Evolutionary conservation across 2,888 invertebrate species (phyloP).

Genomic region (Drosophila eohydei): DNA sequence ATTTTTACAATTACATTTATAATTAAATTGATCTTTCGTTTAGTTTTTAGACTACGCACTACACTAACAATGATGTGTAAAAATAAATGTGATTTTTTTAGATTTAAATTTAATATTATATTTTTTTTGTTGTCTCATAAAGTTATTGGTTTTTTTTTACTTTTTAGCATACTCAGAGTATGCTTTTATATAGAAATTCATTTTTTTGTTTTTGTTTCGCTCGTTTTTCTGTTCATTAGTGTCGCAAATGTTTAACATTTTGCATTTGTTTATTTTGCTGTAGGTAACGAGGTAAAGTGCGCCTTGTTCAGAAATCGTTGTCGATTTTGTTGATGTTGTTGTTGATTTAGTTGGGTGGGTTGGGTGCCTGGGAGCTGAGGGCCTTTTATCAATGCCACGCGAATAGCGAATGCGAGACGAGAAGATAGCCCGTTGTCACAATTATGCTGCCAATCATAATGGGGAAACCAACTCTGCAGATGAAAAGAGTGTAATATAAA

Average conservation of each 20-base stretch:
- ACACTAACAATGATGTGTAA: slow-evolving; percentile 80
- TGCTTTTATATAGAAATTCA: slow-evolving; percentile 42
- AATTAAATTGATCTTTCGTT: slow-evolving; percentile 44
- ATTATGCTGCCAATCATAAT: slow-evolving; percentile 91
- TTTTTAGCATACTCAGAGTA: slow-evolving; percentile 51
- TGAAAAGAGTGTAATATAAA: neutral
- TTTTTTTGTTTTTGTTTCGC: slow-evolving; percentile 32
- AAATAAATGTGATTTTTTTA: slow-evolving; percentile 71
- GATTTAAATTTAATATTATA: slow-evolving; percentile 10
- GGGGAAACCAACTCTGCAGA: slow-evolving; percentile 90
- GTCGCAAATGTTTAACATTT: slow-evolving; percentile 56
- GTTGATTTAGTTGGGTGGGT: neutral
- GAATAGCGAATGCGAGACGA: slow-evolving; percentile 89
- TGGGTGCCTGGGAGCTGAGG: neutral
- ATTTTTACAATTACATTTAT: slow-evolving; percentile 62
- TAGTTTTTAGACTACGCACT: slow-evolving; percentile 68
- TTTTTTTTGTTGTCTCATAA: slow-evolving; percentile 30
- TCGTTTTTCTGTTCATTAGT: slow-evolving; percentile 29
- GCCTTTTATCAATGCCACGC: slow-evolving; percentile 87
- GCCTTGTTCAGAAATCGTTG: slow-evolving; percentile 68
- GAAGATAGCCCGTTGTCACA: slow-evolving; percentile 89
- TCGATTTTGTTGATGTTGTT: neutral
- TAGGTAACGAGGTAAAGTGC: slow-evolving; percentile 81
- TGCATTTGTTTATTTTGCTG: slow-evolving; percentile 23
- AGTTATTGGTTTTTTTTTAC: slow-evolving; percentile 3